Evolutionary conservation across 1,140 invertebrate genomes (phyloP).

Genomic region (Orius insidiosus): DNA sequence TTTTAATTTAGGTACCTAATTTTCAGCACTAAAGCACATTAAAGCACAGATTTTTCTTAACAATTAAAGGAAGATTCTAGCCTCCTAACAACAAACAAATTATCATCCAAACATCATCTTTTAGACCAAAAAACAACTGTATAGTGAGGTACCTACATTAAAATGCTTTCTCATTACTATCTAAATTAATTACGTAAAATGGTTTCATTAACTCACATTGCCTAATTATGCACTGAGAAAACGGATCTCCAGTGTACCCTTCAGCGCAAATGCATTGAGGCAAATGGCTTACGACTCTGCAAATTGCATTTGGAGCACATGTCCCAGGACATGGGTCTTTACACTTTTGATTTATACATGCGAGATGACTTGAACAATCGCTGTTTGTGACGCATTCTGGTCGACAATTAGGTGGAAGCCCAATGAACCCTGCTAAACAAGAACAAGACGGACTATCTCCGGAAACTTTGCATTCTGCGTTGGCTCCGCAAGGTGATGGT

Average conservation of each 20-base stretch:
- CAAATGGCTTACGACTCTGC: constrained; percentile 45
- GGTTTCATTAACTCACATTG: constrained; percentile 30
- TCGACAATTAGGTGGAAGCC: constrained; percentile 30
- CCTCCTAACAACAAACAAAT: background rate
- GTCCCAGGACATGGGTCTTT: constrained; percentile 34
- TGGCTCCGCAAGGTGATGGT: constrained; percentile 46
- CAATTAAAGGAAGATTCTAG: background rate
- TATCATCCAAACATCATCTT: too few species aligned
- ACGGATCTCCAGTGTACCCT: constrained; percentile 50
- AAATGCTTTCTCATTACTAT: background rate
- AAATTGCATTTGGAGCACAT: constrained; percentile 42
- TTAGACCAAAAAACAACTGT: background rate
- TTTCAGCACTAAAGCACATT: background rate
- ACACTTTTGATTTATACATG: constrained; percentile 38
- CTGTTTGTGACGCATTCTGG: constrained; percentile 36
- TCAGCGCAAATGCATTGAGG: constrained; percentile 45
- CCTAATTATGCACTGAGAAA: constrained; percentile 38
- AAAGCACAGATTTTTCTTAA: constrained; percentile 1
- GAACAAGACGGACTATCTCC: constrained; percentile 37
- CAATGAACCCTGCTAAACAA: constrained; percentile 30
- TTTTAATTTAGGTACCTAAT: background rate
- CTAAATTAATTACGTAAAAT: background rate
- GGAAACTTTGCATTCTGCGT: constrained; percentile 41
- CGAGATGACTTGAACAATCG: constrained; percentile 33
- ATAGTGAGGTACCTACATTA: background rate